These are phyloP conservation scores for Papilio glaucus DNA, from an alignment of 1,140 invertebrate species.

Conservation along the genomic window DNA sequence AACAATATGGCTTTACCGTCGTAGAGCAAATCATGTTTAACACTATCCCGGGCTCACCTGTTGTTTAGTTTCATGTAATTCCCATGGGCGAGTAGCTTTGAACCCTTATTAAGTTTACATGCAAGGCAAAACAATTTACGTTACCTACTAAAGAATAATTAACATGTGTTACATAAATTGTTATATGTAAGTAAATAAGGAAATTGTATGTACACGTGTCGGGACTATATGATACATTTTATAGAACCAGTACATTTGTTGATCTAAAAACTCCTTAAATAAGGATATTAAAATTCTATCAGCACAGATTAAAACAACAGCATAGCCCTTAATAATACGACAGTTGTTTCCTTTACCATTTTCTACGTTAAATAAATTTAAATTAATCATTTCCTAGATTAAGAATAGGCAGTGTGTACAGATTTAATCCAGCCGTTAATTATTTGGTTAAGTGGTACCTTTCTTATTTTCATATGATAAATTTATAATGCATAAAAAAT, in stretches of 20 bases:
- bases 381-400: background rate
- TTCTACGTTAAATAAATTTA: background rate
- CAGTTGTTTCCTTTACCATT: too few species aligned
- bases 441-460: too few species aligned
- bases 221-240: background rate
- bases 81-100: background rate
- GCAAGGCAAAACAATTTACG: background rate
- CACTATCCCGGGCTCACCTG: background rate
- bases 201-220: background rate
- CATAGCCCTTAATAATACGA: too few species aligned
- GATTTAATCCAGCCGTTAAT: too few species aligned
- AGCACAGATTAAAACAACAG: background rate
- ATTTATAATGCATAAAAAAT: too few species aligned
- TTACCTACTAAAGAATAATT: background rate
- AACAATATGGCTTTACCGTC: too few species aligned
- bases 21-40: background rate
- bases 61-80: background rate
- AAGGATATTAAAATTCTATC: background rate
- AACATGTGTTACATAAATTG: background rate
- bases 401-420: too few species aligned
- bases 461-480: too few species aligned
- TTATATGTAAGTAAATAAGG: background rate
- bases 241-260: background rate
- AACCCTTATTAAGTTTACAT: background rate
- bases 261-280: constrained; percentile 6